Evolutionary conservation across 1,140 invertebrate genomes (phyloP).

Genomic region (Scaptomyza hsui): DNA sequence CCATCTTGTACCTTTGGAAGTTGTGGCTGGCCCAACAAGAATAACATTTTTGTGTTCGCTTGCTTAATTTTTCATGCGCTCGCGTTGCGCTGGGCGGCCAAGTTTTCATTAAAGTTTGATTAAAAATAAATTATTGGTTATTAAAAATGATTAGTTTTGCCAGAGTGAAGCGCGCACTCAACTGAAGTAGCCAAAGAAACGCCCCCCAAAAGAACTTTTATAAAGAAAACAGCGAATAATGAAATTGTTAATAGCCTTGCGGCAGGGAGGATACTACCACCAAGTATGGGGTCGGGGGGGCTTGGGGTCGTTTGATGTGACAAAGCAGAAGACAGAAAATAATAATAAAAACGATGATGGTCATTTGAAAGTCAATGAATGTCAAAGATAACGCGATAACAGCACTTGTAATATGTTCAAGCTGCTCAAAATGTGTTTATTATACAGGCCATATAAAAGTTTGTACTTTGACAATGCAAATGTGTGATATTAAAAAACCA

Average conservation of each 20-base stretch:
- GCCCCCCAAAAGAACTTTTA: constrained; percentile 23
- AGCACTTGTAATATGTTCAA: constrained; percentile 27
- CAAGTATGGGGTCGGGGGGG: background rate
- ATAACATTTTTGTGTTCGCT: constrained; percentile 24
- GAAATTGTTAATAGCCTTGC: constrained; percentile 71
- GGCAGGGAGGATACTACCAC: too few relatives aligned
- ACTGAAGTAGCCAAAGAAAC: constrained; percentile 37
- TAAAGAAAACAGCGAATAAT: constrained; percentile 62
- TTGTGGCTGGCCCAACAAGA: constrained; percentile 26
- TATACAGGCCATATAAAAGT: constrained; percentile 16
- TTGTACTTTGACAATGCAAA: background rate
- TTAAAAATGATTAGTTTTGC: constrained; percentile 81
- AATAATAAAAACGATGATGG: constrained; percentile 10
- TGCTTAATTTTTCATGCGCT: constrained; percentile 66
- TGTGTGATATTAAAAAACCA: background rate
- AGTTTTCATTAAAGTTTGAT: constrained; percentile 81
- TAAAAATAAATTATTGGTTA: constrained; percentile 82
- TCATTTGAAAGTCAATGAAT: constrained; percentile 50
- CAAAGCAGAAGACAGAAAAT: constrained; percentile 14
- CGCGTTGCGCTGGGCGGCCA: constrained; percentile 38
- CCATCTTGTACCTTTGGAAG: background rate
- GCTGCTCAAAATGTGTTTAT: constrained; percentile 9
- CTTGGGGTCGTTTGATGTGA: constrained; percentile 28
- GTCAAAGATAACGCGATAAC: constrained; percentile 6
- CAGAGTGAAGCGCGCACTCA: constrained; percentile 40